These are phyloP conservation scores for Drosophila merina DNA, from an alignment of 2,888 invertebrate genomes.

Conservation along the genomic window DNA sequence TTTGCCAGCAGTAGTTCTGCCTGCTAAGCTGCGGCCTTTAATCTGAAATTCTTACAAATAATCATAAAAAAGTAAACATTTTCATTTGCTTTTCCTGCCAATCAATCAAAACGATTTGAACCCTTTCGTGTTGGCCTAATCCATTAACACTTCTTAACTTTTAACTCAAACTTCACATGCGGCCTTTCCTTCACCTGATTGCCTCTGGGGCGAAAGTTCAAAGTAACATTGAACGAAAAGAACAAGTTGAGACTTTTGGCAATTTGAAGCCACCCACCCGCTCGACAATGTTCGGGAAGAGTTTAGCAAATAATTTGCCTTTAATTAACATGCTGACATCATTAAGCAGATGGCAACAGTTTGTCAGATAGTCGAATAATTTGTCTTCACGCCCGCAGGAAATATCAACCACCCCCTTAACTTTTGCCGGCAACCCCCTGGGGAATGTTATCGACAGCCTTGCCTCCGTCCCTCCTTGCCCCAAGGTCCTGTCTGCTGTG, in stretches of 20 bases:
- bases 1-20: background rate
- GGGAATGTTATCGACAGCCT: constrained; percentile 50
- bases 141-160: constrained; percentile 23
- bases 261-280: background rate
- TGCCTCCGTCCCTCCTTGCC: background rate
- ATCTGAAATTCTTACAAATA: background rate
- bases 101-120: constrained; percentile 7
- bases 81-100: background rate
- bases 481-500: constrained; percentile 9
- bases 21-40: background rate
- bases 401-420: constrained; percentile 11
- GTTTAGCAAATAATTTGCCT: constrained; percentile 81
- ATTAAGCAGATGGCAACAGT: constrained; percentile 75
- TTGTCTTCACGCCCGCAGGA: constrained; percentile 63
- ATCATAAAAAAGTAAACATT: background rate
- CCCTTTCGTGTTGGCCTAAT: background rate
- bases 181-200: background rate
- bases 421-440: constrained; percentile 1
- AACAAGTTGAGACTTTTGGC: background rate
- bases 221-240: background rate
- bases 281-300: constrained; percentile 11
- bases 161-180: constrained; percentile 12
- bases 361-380: constrained; percentile 68
- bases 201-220: constrained; percentile 6
- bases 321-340: constrained; percentile 82